phyloP scores from a whole-genome alignment of 2,113 vertebrate genomes.

The Macheiramphus alcinus region DNA sequence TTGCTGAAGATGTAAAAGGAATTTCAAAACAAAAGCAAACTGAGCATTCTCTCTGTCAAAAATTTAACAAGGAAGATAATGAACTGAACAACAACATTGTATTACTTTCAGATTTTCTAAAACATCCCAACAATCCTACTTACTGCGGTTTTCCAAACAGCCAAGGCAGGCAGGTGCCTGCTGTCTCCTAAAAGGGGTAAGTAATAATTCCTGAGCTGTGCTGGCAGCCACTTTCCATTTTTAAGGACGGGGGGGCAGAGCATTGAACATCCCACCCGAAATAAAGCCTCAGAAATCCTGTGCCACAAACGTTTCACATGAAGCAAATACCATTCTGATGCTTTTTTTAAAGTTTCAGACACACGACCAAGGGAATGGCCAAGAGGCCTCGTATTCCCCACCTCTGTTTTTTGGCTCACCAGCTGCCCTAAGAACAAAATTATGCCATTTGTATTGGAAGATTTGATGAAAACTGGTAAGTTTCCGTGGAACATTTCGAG shows the following conservation, averaged over 20 bases:
- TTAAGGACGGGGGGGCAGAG: background rate
- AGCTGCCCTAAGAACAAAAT: background rate
- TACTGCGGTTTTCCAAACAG: background rate
- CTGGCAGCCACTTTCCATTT: background rate
- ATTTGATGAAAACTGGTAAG: background rate
- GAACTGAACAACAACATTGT: background rate
- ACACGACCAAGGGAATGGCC: fast-evolving
- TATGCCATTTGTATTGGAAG: background rate
- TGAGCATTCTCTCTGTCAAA: background rate
- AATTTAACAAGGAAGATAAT: background rate
- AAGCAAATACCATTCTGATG: background rate
- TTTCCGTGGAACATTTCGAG: background rate
- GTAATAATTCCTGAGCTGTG: background rate
- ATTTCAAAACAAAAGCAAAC: background rate
- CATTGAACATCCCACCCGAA: background rate
- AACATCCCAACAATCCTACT: background rate
- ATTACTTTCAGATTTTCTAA: background rate
- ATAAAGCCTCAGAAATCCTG: background rate
- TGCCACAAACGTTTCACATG: background rate
- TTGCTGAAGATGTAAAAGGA: background rate
- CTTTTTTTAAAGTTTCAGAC: background rate
- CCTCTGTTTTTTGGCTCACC: background rate
- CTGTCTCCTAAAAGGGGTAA: background rate
- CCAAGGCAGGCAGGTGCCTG: background rate
- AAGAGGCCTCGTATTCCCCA: fast-evolving